Conservation (phyloP, 2,797 vertebrate species). For the Nannoperca australis region DNA sequence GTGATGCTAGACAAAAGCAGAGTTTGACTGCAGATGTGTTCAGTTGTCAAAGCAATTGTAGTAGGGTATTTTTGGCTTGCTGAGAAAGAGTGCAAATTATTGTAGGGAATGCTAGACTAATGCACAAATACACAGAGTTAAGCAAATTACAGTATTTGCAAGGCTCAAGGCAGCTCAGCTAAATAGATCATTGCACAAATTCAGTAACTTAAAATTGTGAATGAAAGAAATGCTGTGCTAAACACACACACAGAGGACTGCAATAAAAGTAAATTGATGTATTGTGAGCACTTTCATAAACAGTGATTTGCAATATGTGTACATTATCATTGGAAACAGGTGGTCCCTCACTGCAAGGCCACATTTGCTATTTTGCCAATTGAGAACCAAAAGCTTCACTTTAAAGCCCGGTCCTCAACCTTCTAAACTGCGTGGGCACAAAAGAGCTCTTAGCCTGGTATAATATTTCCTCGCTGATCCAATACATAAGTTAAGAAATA, state of each 20-base stretch:
- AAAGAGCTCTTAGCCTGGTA: conserved; percentile 19
- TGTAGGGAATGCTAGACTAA: conserved; percentile 41
- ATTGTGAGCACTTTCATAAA: conserved; percentile 33
- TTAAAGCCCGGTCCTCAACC: neutral
- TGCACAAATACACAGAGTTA: conserved; percentile 65
- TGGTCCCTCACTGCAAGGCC: conserved; percentile 31
- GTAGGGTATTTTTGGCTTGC: conserved; percentile 34
- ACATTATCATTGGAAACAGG: conserved; percentile 24
- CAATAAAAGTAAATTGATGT: conserved; percentile 35
- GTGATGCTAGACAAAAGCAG: conserved; percentile 49
- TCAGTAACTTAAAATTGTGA: conserved; percentile 42
- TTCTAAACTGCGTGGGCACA: neutral
- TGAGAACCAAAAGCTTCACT: conserved; percentile 36
- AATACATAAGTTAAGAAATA: neutral
- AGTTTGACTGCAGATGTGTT: conserved; percentile 59
- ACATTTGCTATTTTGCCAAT: conserved; percentile 13
- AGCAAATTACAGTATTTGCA: conserved; percentile 63
- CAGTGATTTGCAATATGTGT: conserved; percentile 34
- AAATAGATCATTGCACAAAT: conserved; percentile 50
- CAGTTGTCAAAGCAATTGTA: conserved; percentile 52
- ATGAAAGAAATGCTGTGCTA: conserved; percentile 23
- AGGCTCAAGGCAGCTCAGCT: conserved; percentile 53
- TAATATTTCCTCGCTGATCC: neutral
- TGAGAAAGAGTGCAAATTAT: conserved; percentile 53
- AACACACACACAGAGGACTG: conserved; percentile 12